phyloP scores from a whole-genome alignment of 1,140 invertebrate species.

The Heliconius melpomene region DNA sequence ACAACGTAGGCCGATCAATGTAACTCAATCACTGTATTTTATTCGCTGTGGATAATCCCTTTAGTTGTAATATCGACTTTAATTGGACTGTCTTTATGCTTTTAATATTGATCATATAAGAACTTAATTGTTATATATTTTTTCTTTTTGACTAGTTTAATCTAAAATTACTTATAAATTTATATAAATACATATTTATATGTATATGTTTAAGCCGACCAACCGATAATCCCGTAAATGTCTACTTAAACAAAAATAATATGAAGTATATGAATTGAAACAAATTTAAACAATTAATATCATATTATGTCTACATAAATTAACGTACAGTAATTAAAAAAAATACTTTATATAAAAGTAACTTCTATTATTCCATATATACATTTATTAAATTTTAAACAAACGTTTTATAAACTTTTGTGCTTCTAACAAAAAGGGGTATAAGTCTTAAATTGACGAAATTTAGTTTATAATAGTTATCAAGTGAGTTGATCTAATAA shows the following conservation, averaged over 20 bases:
- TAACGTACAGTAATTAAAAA: too few relatives aligned
- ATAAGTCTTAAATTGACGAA: not conserved
- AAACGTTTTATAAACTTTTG: not conserved
- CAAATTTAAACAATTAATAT: too few relatives aligned
- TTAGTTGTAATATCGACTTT: slow-evolving; percentile 6
- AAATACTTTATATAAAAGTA: not conserved
- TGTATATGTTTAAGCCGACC: not conserved
- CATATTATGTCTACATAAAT: too few relatives aligned
- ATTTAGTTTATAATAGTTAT: not conserved
- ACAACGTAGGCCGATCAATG: not conserved
- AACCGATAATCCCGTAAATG: too few relatives aligned
- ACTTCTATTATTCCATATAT: not conserved
- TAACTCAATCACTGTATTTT: not conserved
- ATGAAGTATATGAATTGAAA: too few relatives aligned
- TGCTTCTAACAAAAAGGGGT: not conserved
- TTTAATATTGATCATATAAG: not conserved
- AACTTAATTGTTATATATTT: not conserved
- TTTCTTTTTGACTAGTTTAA: not conserved
- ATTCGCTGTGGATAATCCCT: not conserved
- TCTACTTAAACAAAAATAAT: too few relatives aligned
- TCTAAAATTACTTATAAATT: not conserved
- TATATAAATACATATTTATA: not conserved
- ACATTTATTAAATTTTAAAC: not conserved
- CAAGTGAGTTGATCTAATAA: not conserved
- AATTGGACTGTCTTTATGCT: slow-evolving; percentile 2